Conservation (phyloP, 1,140 invertebrate genomes). For the Drosophila jambulina region DNA sequence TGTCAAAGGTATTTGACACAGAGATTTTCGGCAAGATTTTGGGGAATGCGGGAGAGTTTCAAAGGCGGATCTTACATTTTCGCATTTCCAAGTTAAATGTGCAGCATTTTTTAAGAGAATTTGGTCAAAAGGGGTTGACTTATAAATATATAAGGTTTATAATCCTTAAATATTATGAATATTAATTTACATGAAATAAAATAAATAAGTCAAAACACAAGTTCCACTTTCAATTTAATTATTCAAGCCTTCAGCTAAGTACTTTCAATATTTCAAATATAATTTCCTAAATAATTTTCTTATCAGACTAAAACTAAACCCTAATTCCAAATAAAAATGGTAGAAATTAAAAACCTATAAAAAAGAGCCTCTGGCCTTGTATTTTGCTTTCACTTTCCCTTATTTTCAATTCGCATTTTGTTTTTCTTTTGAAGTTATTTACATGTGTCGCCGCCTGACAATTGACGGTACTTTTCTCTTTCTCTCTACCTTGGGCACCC, state of each 20-base stretch:
- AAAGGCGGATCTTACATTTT: conserved; percentile 5
- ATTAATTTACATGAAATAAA: not conserved
- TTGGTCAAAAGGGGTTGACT: not conserved
- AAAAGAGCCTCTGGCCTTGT: conserved; percentile 22
- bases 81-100: not conserved
- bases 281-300: not conserved
- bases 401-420: conserved; percentile 48
- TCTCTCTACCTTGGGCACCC: not conserved
- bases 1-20: conserved; percentile 74
- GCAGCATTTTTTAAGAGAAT: not conserved
- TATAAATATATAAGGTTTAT: not conserved
- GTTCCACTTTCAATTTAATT: not conserved
- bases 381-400: conserved; percentile 34
- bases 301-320: not conserved
- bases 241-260: not conserved
- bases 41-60: conserved; percentile 30
- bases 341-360: not conserved
- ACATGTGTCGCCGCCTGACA: conserved; percentile 65
- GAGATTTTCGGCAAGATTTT: conserved; percentile 49
- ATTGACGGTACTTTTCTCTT: conserved; percentile 32
- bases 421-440: conserved; percentile 71
- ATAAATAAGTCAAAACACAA: not conserved
- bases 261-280: not conserved
- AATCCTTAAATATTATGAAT: too few species aligned
- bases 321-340: not conserved